Evolutionary conservation across 2,797 vertebrate species (phyloP), one percentile per base, ranked within the genome.

Genomic region (Psittacula echo): DNA sequence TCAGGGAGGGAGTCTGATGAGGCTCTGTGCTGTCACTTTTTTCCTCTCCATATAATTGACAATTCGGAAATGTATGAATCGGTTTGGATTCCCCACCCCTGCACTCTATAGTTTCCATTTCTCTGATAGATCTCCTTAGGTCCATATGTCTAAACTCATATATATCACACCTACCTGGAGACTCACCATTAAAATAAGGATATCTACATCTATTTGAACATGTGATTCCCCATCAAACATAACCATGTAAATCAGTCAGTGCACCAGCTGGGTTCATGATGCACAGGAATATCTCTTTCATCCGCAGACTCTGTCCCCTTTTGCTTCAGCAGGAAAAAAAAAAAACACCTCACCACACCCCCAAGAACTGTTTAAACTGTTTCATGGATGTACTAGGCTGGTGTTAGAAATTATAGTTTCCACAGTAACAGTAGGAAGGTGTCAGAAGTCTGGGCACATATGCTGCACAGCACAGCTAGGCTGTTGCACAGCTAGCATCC

Each of bases 341-440:
- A 13, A 20, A 54, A 13, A 14, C 21, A 34, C 13, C 37, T 39
- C 65, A 37, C 30, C 12, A 23, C 54, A 23, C n/a, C 9, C 56
- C 56, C 56, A 5, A 3, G 37, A 37, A 37, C 34, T 37, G 34
- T 60, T 60, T 60, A 37, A 62, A 12, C 44, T 6, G 2, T 66
- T 89, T 73, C 51, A 68, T 48, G 73, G 60, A 71, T 5, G 14
- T 37, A 37, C 37, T 37, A 37, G 37, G 37, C 37, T 29, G 42
- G 39, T 83, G 70, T n/a, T 51, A 47, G 53, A 78, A 79, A 81
- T 84, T 4, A 61, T 3, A 85, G 64, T 93, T 97, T 90, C 95
- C 81, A 94, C 82, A 96, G 94, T 82, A 93, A 74, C 88, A 81
- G 83, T 1, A 13, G 73, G 67, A 75, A 94, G 89, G 75, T 89